Base-by-base conservation (phyloP, 2,113 vertebrate species). In the Spheniscus mendiculus region DNA sequence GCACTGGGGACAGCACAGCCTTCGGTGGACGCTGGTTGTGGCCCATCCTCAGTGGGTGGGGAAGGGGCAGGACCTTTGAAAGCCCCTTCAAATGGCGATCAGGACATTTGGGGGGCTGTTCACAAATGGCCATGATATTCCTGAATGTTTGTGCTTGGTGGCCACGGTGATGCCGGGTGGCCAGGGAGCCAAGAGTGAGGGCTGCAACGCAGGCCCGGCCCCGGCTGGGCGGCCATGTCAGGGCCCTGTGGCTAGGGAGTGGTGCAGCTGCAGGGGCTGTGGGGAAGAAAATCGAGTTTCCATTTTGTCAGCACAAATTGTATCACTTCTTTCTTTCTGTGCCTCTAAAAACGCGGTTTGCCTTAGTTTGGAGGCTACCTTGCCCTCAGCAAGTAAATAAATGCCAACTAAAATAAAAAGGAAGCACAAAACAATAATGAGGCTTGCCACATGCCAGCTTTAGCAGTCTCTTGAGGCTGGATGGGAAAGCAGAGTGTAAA, bases 341-440 rank as follows among this genome's bases (percentile, higher is more conserved):
- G 89, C 83, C 67, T 89, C 94, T 74, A 15, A 66, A 89, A 92
- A 52, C 81, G 91, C 0, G 50, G 94, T 95, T 95, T 92, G 86
- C 89, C 59, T 78, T 74, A 67, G 83, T 82, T 81, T 77, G 83
- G 95, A 97, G 85, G 77, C 87, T 97, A 89, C 91, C 94, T 95
- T 92, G 83, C 89, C 89, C 96, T 96, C 96, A 96, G 95, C 83
- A 73, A 89, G 83, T 95, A 96, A 96, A 96, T 95, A 97, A 97
- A 95, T 3, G 93, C 96, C 96, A 96, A 95, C 45, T 44, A 90
- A 97, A 97, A 96, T 89, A 96, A 90, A 90, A 81, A 89, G 67
- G 83, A 84, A 92, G 91, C 76, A 71, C 77, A 87, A 59, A 95
- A 82, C 91, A 96, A 78, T 92, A 55, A 83, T 27, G 96, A 92